These are phyloP conservation scores for Actias luna DNA, from an alignment of 2,888 invertebrate species.

Conservation along the genomic window DNA sequence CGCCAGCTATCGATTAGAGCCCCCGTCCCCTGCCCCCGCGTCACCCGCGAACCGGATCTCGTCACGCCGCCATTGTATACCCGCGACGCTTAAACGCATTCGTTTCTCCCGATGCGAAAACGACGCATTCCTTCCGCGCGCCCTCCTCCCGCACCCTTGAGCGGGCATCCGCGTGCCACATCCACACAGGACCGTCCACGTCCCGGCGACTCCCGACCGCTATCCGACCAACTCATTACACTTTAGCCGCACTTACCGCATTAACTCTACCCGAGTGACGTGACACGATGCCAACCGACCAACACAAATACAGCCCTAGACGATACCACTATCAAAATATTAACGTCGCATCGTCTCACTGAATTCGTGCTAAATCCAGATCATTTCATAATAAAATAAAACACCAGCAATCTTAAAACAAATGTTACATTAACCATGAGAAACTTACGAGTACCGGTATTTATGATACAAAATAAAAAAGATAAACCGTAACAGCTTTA, in stretches of 20 bases:
- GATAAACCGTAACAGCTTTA: too few species aligned
- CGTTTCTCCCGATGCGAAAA: constrained; percentile 83
- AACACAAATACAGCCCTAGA: background rate
- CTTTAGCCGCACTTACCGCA: constrained; percentile 62
- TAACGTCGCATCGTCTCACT: background rate
- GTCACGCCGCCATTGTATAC: constrained; percentile 82
- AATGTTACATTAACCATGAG: background rate
- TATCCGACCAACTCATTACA: constrained; percentile 69
- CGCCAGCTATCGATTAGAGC: constrained; percentile 81
- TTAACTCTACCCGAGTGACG: constrained; percentile 37
- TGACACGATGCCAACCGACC: background rate
- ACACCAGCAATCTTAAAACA: background rate
- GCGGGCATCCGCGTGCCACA: constrained; percentile 51
- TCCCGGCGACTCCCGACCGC: constrained; percentile 14
- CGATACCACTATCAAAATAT: constrained; percentile 2
- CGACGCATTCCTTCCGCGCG: constrained; percentile 82
- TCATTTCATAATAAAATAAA: background rate
- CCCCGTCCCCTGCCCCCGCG: constrained; percentile 68
- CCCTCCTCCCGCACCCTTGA: constrained; percentile 63
- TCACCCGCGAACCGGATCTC: constrained; percentile 81
- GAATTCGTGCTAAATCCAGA: background rate
- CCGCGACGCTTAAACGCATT: constrained; percentile 82
- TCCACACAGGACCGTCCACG: constrained; percentile 33
- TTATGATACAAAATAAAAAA: background rate
- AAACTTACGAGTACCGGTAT: background rate